phyloP scores from a whole-genome alignment of 53 echinoderm and acorn worm species.

The Patiria pectinifera region DNA sequence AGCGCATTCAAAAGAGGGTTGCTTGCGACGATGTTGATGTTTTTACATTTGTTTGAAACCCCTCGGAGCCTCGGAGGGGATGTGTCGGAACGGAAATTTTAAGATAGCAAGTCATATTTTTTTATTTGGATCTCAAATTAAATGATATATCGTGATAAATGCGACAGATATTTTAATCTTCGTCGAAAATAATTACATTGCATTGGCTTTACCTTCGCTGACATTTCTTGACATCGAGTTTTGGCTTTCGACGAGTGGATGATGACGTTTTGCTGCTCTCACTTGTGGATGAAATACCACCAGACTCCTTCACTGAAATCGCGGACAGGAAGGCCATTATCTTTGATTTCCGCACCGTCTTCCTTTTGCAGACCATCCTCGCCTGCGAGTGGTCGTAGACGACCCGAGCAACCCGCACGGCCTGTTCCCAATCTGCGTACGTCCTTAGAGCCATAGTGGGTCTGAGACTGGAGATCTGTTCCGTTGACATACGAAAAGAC shows the following conservation, averaged over 20 bases:
- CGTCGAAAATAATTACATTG: not conserved
- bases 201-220: not conserved
- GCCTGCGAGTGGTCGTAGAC: conserved; percentile 29
- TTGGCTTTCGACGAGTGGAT: not conserved
- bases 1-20: too few species aligned
- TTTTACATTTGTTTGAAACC: too few species aligned
- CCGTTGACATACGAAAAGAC: too few species aligned
- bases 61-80: too few species aligned
- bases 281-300: not conserved
- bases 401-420: conserved; percentile 7
- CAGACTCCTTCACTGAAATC: not conserved
- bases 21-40: too few species aligned
- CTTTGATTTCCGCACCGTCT: conserved; percentile 18
- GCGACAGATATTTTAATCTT: too few species aligned
- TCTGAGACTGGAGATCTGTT: too few species aligned
- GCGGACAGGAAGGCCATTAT: conserved; percentile 48
- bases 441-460: conserved; percentile 33
- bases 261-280: not conserved
- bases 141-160: too few species aligned
- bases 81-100: too few species aligned
- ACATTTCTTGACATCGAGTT: not conserved
- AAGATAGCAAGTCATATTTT: too few species aligned
- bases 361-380: conserved; percentile 9
- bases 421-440: conserved; percentile 25
- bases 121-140: too few species aligned